Evolutionary conservation across 1,140 invertebrate species (phyloP).

Genomic region (Cherax destructor): DNA sequence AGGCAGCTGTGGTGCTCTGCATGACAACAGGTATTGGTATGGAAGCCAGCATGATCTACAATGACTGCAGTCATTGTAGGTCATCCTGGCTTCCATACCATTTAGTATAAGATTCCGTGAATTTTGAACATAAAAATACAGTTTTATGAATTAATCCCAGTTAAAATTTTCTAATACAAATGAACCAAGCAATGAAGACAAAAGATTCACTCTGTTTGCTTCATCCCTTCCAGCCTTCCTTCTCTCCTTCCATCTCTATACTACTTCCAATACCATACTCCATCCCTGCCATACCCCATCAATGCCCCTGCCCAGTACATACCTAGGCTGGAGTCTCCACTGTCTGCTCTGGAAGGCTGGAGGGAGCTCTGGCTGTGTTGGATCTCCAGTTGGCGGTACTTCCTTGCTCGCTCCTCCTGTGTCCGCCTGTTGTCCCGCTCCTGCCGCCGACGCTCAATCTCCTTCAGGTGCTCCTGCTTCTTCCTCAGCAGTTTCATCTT

Average conservation of each 20-base stretch:
- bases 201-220: background rate
- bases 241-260: constrained; percentile 19
- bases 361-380: constrained; percentile 62
- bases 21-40: too few relatives aligned
- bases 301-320: background rate
- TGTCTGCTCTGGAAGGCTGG: constrained; percentile 45
- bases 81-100: too few relatives aligned
- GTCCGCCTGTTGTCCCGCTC: constrained; percentile 72
- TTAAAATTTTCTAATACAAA: too few relatives aligned
- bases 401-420: constrained; percentile 73
- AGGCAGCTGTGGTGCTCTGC: too few relatives aligned
- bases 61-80: too few relatives aligned
- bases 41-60: too few relatives aligned
- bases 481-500: constrained; percentile 72
- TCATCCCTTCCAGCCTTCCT: background rate
- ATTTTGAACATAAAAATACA: too few relatives aligned
- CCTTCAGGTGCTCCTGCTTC: constrained; percentile 73
- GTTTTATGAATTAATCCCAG: too few relatives aligned
- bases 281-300: too few relatives aligned
- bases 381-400: constrained; percentile 72
- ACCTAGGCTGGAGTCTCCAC: constrained; percentile 40
- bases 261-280: too few relatives aligned
- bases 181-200: too few relatives aligned
- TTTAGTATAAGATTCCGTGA: too few relatives aligned
- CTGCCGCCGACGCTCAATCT: constrained; percentile 74